Evolutionary conservation across 2,888 invertebrate genomes (phyloP), one percentile per base, ranked within the genome.

Genomic region (Yponomeuta evonymella): DNA sequence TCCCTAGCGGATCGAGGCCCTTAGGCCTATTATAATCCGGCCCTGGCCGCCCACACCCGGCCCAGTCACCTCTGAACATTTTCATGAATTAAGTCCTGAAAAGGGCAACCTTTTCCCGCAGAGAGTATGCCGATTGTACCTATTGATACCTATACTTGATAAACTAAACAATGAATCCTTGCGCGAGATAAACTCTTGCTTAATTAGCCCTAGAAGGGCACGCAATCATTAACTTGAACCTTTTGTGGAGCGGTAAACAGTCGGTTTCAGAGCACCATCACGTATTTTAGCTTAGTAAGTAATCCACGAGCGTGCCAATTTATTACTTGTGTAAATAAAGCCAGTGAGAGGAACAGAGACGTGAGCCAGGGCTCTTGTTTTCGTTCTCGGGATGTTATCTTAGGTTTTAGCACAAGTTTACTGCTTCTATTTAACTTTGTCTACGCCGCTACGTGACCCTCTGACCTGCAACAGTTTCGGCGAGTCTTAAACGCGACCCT

Each of bases 161-260:
- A 36, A 15, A 11, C 65, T 73, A 72, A 71, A 74, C 73, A 67
- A 63, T 76, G 72, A 73, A 73, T 72, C 76, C 76, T 76, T 75
- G 75, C 36, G 73, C 72, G 74, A 78, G 78, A 79, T 79, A 71
- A 80, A 80, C 75, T 78, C 77, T 58, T 12, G 15, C 51, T 80
- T 79, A 79, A 80, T 81, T 81, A 80, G 78, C 76, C 76, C 75
- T 74, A 72, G 73, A 76, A 78, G 78, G 79, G 73, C 75, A 76
- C 72, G 75, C 76, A 74, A 75, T 80, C 79, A 81, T 81, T 79
- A 81, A 80, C 76, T 80, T 77, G 77, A 76, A 76, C 75, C 76
- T 77, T 79, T 75, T 68, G 74, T 72, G 71, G 72, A 72, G 71
- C 75, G 72, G 74, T 76, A 76, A 75, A 75, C 76, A 77, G 71